Evolutionary conservation across 2,888 invertebrate species (phyloP).

Genomic region (Penaeus monodon): DNA sequence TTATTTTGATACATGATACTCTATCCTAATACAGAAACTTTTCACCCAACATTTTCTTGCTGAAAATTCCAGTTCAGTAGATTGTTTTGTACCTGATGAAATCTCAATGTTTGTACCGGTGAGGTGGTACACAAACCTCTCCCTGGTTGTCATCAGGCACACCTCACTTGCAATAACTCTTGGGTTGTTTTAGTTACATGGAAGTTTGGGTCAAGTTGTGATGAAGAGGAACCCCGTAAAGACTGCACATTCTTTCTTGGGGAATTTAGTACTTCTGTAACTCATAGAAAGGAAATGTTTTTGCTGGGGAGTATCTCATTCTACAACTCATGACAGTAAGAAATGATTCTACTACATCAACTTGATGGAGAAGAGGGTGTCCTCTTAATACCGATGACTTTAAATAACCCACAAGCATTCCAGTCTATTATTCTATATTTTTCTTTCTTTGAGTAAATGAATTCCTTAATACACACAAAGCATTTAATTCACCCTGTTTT

Average conservation of each 20-base stretch:
- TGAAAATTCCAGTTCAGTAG: slow-evolving; percentile 25
- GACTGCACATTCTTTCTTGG: no score
- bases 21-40: no score
- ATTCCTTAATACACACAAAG: slow-evolving; percentile 42
- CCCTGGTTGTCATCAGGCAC: slow-evolving; percentile 34
- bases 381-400: no score
- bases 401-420: slow-evolving; percentile 36
- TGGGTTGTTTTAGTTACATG: slow-evolving; percentile 19
- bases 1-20: slow-evolving; percentile 37
- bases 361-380: no score
- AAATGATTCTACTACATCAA: background rate
- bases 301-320: no score
- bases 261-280: no score
- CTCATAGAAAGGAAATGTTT: no score
- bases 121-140: slow-evolving; percentile 26
- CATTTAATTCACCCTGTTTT: slow-evolving; percentile 42
- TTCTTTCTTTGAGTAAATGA: slow-evolving; percentile 12
- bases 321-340: background rate
- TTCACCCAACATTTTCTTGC: slow-evolving; percentile 8
- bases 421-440: slow-evolving; percentile 16
- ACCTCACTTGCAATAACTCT: slow-evolving; percentile 43
- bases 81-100: slow-evolving; percentile 55
- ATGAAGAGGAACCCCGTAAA: no score
- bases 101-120: slow-evolving; percentile 36
- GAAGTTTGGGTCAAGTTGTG: background rate